Evolutionary conservation across 37 sponge, comb jelly and placozoan species (phyloP).

Genomic region (Ianthella basta): DNA sequence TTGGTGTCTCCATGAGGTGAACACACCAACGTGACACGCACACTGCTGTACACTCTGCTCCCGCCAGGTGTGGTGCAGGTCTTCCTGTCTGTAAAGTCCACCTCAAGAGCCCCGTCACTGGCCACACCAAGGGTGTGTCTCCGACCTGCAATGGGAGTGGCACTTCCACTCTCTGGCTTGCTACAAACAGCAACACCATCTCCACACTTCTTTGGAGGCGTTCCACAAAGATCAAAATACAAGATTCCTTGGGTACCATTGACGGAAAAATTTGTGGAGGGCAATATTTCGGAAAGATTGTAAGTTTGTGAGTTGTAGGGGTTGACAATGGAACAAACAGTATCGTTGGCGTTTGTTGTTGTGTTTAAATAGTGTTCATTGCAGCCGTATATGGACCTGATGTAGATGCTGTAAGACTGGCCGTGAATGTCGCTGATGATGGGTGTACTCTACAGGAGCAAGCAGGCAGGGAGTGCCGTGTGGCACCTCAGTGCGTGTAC

Average conservation of each 20-base stretch:
- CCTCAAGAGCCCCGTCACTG: constrained; percentile 14
- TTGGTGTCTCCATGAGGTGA: not conserved
- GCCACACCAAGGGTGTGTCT: not conserved
- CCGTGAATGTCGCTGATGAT: not conserved
- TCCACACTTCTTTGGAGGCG: not conserved
- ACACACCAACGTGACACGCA: not conserved
- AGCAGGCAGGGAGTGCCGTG: too few relatives aligned
- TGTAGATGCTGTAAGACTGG: not conserved
- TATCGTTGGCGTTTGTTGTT: not conserved
- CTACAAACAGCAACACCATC: not conserved
- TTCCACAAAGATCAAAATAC: constrained; percentile 9
- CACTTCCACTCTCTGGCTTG: not conserved
- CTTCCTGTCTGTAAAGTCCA: not conserved
- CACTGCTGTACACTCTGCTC: not conserved
- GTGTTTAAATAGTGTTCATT: not conserved
- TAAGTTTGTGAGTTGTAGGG: not conserved
- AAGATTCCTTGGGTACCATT: not conserved
- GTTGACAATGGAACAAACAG: not conserved
- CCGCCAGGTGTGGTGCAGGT: not conserved
- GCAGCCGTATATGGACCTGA: constrained; percentile 8
- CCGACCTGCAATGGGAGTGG: not conserved
- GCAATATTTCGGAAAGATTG: not conserved
- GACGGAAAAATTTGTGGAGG: not conserved
- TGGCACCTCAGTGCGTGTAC: too few relatives aligned
- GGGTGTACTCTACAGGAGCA: not conserved